phyloP scores from a whole-genome alignment of 2,113 vertebrate species.

The Lathamus discolor region DNA sequence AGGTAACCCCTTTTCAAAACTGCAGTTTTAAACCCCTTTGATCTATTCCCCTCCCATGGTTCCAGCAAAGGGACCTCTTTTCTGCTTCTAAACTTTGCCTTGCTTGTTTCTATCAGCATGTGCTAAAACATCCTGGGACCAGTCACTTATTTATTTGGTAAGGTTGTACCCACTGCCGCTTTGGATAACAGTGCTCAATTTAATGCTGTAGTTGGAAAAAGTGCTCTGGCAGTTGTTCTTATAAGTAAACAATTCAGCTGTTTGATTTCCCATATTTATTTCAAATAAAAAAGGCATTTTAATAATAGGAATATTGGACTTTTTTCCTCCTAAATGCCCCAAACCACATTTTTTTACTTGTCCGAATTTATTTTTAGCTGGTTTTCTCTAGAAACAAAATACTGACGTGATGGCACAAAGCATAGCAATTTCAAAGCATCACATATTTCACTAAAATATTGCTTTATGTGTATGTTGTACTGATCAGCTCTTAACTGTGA shows the following conservation, averaged over 20 bases:
- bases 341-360: neutral
- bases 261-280: neutral
- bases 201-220: neutral
- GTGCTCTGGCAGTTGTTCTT: neutral
- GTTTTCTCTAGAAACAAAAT: neutral
- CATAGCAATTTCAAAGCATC: neutral
- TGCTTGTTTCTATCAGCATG: neutral
- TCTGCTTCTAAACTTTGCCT: neutral
- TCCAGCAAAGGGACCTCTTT: neutral
- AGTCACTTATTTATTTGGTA: neutral
- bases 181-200: neutral
- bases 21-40: neutral
- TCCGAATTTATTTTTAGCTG: neutral
- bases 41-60: neutral
- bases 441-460: neutral
- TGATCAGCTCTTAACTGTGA: neutral
- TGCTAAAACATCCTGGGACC: neutral
- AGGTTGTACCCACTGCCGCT: neutral
- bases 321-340: neutral
- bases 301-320: neutral
- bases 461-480: neutral
- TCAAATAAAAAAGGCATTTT: neutral
- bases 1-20: slow-evolving; percentile 75
- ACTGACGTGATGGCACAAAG: neutral
- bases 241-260: neutral